Base-by-base conservation (phyloP, 2,113 vertebrate genomes). In the Eptesicus fuscus region DNA sequence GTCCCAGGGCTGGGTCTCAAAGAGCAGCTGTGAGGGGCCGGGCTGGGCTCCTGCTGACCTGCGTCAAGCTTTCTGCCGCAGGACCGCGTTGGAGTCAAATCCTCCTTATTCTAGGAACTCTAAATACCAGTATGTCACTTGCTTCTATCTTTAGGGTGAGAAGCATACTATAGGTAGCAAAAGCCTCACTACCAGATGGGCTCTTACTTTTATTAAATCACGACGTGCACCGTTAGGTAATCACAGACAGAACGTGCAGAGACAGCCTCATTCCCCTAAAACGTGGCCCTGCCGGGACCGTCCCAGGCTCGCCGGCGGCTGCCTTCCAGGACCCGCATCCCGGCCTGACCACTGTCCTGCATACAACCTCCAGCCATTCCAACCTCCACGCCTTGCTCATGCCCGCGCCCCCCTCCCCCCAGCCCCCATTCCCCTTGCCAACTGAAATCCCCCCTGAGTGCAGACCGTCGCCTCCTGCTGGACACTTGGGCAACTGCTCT, bases 341-440 rank as follows among this genome's bases (percentile, higher is more conserved):
- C 1, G 53, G 82, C 53, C 40, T 35, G 13, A 32, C 25, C 22
- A 7, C 42, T 11, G 37, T 18, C 22, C 35, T 1, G 1, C 5
- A 17, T 4, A 13, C 35, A 18, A 0, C 8, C 22, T 37, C 82
- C 35, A 16, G 77, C 67, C 47, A 23, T 16, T 40, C 37, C 3
- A 17, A 37, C 6, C 42, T 0, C 76, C 10, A 17, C 2, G 2
- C 37, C 51, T 12, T 25, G 59, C 44, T 59, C 71, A 14, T 28
- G 7, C 32, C 1, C 12, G 2, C 11, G 14, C 25, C 9, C 12
- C 44, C 25, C 6, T n/a, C n/a, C 44, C 0, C 7, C 0, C 51
- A 17, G 1, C 20, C 9, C 4, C 13, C 10, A 12, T 11, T 23
- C 49, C 23, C 23, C 59, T 4, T 28, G 42, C 28, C 49, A 1